phyloP scores from a whole-genome alignment of 2,797 vertebrate species.

The Cyprinodon diabolis region DNA sequence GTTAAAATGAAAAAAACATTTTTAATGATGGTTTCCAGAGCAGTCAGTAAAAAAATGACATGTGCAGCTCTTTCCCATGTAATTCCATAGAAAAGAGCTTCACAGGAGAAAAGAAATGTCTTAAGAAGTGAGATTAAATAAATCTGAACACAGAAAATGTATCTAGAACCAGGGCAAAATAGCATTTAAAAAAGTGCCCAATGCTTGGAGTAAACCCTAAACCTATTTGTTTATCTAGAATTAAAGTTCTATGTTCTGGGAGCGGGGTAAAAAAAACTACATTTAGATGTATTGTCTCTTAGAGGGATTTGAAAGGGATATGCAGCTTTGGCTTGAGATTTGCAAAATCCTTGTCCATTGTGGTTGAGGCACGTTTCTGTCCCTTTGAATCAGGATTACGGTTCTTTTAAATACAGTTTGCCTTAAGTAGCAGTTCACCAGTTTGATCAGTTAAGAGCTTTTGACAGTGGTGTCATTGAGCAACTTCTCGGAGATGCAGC shows the following conservation, averaged over 20 bases:
- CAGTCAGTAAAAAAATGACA: no score
- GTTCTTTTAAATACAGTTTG: slow-evolving; percentile 42
- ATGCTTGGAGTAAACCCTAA: slow-evolving; percentile 10
- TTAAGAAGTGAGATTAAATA: no score
- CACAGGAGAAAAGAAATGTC: no score
- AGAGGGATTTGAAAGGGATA: slow-evolving; percentile 22
- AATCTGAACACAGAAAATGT: no score
- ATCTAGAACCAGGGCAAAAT: not conserved
- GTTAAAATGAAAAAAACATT: no score
- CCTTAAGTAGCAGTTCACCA: slow-evolving; percentile 51
- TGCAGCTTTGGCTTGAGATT: slow-evolving; percentile 41
- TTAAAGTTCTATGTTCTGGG: slow-evolving; percentile 5
- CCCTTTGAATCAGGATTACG: slow-evolving; percentile 41
- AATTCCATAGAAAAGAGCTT: no score
- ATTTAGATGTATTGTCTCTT: slow-evolving; percentile 25
- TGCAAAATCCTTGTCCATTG: slow-evolving; percentile 44
- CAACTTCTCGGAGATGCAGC: slow-evolving; percentile 45
- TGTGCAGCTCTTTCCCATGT: no score
- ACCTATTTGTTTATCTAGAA: slow-evolving; percentile 24
- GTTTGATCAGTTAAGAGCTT: slow-evolving; percentile 69
- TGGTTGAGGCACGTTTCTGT: slow-evolving; percentile 38
- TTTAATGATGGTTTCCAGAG: no score
- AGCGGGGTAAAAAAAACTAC: not conserved
- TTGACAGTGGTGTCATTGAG: slow-evolving; percentile 64
- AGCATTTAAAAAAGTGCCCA: not conserved